Evolutionary conservation across 2,797 vertebrate species (phyloP).

Genomic region (Botia kubotai): DNA sequence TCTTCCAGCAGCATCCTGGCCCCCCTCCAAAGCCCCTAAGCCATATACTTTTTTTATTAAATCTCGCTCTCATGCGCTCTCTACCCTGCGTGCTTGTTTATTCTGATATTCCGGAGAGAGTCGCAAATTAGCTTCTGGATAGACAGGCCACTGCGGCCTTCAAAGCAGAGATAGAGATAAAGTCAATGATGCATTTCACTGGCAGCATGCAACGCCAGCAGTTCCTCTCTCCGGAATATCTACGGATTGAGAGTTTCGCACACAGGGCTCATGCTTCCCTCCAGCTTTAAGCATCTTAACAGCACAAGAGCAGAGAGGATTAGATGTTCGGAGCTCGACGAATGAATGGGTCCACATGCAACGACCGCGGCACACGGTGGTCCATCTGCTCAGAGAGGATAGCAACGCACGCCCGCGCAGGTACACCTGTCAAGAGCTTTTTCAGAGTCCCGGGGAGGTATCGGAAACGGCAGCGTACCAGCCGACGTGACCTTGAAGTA

Average conservation of each 20-base stretch:
- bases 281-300: constrained; percentile 52
- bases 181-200: constrained; percentile 34
- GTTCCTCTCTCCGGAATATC: constrained; percentile 12
- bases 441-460: constrained; percentile 45
- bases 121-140: constrained; percentile 36
- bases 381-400: constrained; percentile 47
- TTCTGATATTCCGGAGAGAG: constrained; percentile 35
- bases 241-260: constrained; percentile 42
- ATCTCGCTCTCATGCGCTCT: background rate
- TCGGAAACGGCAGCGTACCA: constrained; percentile 32
- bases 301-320: constrained; percentile 51
- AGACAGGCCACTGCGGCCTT: constrained; percentile 8
- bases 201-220: constrained; percentile 21
- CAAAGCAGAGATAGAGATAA: constrained; percentile 27
- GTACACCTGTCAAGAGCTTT: constrained; percentile 44
- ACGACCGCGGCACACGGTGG: constrained; percentile 36
- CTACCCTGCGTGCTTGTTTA: constrained; percentile 3
- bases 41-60: constrained; percentile 27
- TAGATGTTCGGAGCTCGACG: constrained; percentile 44
- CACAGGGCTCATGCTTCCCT: constrained; percentile 42
- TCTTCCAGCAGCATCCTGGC: constrained; percentile 30
- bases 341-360: constrained; percentile 28
- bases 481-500: constrained; percentile 55
- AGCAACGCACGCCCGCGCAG: constrained; percentile 42
- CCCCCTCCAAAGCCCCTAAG: constrained; percentile 27